Evolutionary conservation across 2,888 invertebrate genomes (phyloP).

Genomic region (Megastigmus dorsalis): DNA sequence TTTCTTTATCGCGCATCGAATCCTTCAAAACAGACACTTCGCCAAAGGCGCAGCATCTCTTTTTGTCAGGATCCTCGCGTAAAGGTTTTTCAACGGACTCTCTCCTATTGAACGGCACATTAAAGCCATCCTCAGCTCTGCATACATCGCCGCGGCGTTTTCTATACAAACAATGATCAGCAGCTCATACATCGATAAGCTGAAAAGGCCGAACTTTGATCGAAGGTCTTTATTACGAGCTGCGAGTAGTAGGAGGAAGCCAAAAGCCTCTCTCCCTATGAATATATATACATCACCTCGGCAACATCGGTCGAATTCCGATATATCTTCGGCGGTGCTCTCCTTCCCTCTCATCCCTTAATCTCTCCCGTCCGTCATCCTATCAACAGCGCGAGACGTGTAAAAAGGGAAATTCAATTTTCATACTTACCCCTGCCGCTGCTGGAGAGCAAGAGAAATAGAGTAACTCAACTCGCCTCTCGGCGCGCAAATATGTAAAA

Average conservation of each 20-base stretch:
- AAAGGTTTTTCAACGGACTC: too few relatives aligned
- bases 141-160: too few relatives aligned
- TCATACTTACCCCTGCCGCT: constrained; percentile 9
- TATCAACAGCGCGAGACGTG: not conserved
- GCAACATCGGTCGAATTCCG: constrained; percentile 10
- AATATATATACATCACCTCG: too few relatives aligned
- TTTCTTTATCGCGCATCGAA: too few relatives aligned
- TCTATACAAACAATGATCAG: too few relatives aligned
- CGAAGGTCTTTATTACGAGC: constrained; percentile 25
- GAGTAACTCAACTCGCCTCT: not conserved
- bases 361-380: constrained; percentile 25
- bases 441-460: not conserved
- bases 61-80: too few relatives aligned
- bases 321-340: too few relatives aligned
- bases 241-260: not conserved
- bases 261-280: too few relatives aligned
- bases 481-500: constrained; percentile 35
- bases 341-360: constrained; percentile 21
- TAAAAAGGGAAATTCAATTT: constrained; percentile 42
- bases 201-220: not conserved
- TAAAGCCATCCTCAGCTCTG: too few relatives aligned
- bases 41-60: too few relatives aligned
- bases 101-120: too few relatives aligned
- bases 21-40: too few relatives aligned
- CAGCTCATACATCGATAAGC: not conserved